These are phyloP conservation scores for Drosophila anomelani DNA, from an alignment of 2,888 invertebrate species.

Conservation along the genomic window DNA sequence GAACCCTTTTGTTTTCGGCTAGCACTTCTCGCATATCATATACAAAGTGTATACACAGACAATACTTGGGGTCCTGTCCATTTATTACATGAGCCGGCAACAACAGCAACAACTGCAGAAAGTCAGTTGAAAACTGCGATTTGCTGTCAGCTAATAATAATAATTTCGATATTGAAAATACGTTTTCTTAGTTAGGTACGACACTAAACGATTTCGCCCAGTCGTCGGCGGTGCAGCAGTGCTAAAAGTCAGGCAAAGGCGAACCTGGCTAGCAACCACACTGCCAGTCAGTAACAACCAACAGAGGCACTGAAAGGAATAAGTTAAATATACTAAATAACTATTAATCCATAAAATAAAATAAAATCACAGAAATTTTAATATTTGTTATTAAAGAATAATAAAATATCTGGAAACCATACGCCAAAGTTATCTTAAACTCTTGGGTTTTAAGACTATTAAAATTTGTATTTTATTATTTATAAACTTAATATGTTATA, in stretches of 20 bases:
- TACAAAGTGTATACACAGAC: conserved; percentile 72
- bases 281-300: conserved; percentile 40
- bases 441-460: not conserved
- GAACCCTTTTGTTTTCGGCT: conserved; percentile 23
- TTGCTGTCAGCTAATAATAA: conserved; percentile 83
- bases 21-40: conserved; percentile 67
- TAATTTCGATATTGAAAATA: conserved; percentile 83
- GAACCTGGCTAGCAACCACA: conserved; percentile 32
- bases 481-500: not conserved
- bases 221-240: conserved; percentile 56
- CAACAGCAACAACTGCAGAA: conserved; percentile 53
- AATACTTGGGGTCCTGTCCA: conserved; percentile 61
- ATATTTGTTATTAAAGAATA: not conserved
- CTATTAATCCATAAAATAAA: no score
- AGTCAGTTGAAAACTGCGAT: conserved; percentile 75
- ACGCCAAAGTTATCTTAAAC: accelerated
- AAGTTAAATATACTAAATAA: not conserved
- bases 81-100: conserved; percentile 79
- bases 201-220: conserved; percentile 82
- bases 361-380: not conserved
- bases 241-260: conserved; percentile 78
- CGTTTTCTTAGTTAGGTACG: conserved; percentile 83
- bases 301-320: conserved; percentile 32
- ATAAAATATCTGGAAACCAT: not conserved
- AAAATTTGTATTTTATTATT: not conserved